phyloP scores from a whole-genome alignment of 2,797 vertebrate genomes.

The Gadopsis marmoratus region DNA sequence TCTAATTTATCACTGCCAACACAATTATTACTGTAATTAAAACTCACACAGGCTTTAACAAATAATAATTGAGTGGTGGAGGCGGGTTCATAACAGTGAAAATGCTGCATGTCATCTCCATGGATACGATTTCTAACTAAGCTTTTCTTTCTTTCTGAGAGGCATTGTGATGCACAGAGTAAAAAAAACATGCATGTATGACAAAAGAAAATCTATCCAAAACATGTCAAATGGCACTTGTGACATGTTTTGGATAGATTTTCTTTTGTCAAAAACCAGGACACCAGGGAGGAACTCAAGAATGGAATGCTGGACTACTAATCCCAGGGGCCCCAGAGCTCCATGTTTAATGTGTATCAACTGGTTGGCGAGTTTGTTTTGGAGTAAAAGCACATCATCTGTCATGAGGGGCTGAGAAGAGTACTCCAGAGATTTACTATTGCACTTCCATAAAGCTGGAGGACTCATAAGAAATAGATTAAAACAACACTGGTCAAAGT shows the following conservation, averaged over 20 bases:
- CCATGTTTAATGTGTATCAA: neutral
- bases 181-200: neutral
- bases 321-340: neutral
- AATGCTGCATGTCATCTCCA: conserved; percentile 31
- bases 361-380: neutral
- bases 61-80: conserved; percentile 39
- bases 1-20: conserved; percentile 26
- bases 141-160: conserved; percentile 1
- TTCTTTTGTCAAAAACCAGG: neutral
- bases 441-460: neutral
- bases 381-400: neutral
- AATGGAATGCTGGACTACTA: neutral
- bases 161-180: neutral
- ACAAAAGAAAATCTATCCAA: conserved; percentile 5
- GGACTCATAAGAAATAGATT: neutral
- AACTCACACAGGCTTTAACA: conserved; percentile 38
- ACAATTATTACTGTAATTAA: conserved; percentile 45
- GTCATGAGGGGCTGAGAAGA: neutral
- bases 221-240: neutral
- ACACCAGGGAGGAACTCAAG: neutral
- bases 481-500: neutral
- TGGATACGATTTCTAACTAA: conserved; percentile 41
- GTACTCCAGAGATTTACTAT: neutral
- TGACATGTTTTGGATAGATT: neutral
- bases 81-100: conserved; percentile 27